phyloP scores from a whole-genome alignment of 2,797 vertebrate species.

The Ctenopoma multispine region DNA sequence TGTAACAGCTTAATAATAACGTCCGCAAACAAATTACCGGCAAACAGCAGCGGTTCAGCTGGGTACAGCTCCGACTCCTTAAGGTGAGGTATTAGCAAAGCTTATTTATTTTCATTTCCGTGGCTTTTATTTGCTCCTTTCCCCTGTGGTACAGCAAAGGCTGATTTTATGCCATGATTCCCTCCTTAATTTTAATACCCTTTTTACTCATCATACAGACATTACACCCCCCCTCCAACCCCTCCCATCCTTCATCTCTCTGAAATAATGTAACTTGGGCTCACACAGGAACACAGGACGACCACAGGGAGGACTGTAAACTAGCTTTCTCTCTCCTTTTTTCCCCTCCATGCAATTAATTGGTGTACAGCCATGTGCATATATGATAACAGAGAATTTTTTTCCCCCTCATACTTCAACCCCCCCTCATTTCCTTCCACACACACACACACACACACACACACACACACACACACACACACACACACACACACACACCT shows the following conservation, averaged over 20 bases:
- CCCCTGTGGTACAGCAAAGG: slow-evolving; percentile 91
- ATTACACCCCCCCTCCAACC: slow-evolving; percentile 87
- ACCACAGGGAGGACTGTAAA: slow-evolving; percentile 92
- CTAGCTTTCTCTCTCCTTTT: slow-evolving; percentile 88
- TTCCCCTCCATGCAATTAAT: slow-evolving; percentile 89
- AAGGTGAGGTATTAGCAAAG: slow-evolving; percentile 94
- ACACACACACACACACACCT: slow-evolving; percentile 43
- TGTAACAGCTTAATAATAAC: slow-evolving; percentile 89
- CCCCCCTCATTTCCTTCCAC: neutral
- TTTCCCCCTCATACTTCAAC: slow-evolving; percentile 15
- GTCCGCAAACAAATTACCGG: slow-evolving; percentile 82
- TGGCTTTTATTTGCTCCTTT: slow-evolving; percentile 94
- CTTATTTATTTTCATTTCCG: slow-evolving; percentile 98
- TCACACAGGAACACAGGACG: slow-evolving; percentile 90
- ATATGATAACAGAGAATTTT: slow-evolving; percentile 88
- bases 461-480: slow-evolving; percentile 19
- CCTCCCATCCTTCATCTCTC: slow-evolving; percentile 73
- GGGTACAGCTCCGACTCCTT: slow-evolving; percentile 90
- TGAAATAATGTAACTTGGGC: slow-evolving; percentile 91
- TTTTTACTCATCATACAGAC: slow-evolving; percentile 98
- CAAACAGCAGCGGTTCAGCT: slow-evolving; percentile 85
- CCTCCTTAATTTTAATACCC: slow-evolving; percentile 99
- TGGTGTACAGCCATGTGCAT: slow-evolving; percentile 95
- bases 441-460: slow-evolving; percentile 16
- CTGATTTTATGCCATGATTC: slow-evolving; percentile 97